Percentiles rank a stretch among this genome's conserved stretches.
These are phyloP conservation scores for Cerceris ruficornis DNA, from an alignment of 2,888 invertebrate genomes.

Conservation along the genomic window DNA sequence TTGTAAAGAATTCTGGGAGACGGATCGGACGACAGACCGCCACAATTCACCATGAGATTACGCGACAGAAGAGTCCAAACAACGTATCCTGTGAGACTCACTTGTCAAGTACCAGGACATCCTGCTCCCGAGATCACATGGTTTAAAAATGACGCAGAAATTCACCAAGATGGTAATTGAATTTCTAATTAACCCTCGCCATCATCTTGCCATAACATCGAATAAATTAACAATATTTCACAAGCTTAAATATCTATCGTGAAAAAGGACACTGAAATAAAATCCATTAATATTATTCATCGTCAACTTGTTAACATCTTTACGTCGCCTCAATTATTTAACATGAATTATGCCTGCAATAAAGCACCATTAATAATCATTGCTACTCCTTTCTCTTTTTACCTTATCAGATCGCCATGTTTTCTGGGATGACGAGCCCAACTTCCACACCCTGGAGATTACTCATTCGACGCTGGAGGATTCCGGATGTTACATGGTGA, in stretches of 20 bases:
- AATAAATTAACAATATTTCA: too few relatives aligned
- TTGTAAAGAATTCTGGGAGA: conserved; percentile 37
- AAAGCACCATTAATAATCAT: neutral
- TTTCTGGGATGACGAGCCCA: conserved; percentile 86
- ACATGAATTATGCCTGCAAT: too few relatives aligned
- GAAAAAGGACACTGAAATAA: too few relatives aligned
- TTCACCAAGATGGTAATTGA: conserved; percentile 83
- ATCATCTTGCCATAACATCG: neutral
- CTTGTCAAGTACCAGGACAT: conserved; percentile 91
- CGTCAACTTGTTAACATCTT: neutral
- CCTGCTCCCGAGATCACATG: conserved; percentile 91
- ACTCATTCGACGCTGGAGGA: conserved; percentile 90
- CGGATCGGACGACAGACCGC: conserved; percentile 84
- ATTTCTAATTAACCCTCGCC: neutral
- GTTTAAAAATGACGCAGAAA: conserved; percentile 89
- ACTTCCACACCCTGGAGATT: conserved; percentile 94
- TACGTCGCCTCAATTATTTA: neutral
- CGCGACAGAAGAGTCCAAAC: conserved; percentile 92
- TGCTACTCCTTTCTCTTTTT: neutral
- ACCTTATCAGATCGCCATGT: conserved; percentile 56
- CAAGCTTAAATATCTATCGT: too few relatives aligned
- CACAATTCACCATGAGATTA: conserved; percentile 93
- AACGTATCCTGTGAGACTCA: conserved; percentile 91
- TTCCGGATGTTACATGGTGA: conserved; percentile 90
- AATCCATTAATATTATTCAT: too few relatives aligned